These are phyloP conservation scores for Papilio dardanus DNA, from an alignment of 1,140 invertebrate species.

Conservation along the genomic window DNA sequence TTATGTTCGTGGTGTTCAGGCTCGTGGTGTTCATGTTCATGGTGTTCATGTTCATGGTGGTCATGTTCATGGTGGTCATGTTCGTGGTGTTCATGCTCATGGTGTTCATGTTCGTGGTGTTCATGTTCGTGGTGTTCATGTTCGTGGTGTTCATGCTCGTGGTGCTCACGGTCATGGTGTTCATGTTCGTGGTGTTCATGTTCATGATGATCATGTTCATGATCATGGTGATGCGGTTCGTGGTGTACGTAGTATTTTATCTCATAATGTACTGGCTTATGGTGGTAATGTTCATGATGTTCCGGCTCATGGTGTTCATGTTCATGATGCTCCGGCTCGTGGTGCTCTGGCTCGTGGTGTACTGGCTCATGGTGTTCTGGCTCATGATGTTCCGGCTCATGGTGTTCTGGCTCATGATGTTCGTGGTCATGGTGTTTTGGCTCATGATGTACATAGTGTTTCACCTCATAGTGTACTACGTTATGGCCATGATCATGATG, in stretches of 20 bases:
- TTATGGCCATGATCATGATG: conserved; percentile 19
- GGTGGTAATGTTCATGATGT: conserved; percentile 25
- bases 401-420: conserved; percentile 17
- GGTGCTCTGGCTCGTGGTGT: not conserved
- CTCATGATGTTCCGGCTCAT: conserved; percentile 14
- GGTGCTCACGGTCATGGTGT: not conserved
- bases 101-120: conserved; percentile 29
- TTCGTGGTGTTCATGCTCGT: conserved; percentile 29
- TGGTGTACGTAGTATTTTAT: not conserved
- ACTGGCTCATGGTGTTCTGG: too few species aligned
- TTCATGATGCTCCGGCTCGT: not conserved
- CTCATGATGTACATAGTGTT: conserved; percentile 6
- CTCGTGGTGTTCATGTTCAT: conserved; percentile 26
- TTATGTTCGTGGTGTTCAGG: not conserved
- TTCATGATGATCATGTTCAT: conserved; percentile 24
- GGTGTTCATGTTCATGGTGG: conserved; percentile 5
- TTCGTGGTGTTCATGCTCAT: conserved; percentile 14
- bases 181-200: conserved; percentile 14
- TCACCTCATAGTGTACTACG: conserved; percentile 8
- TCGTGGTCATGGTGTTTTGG: conserved; percentile 23
- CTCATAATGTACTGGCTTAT: conserved; percentile 4
- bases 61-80: conserved; percentile 25
- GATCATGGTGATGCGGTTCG: not conserved
- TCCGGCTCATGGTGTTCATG: conserved; percentile 4
- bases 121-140: not conserved